Conservation (phyloP, 1,140 invertebrate species). For the Littorina saxatilis region DNA sequence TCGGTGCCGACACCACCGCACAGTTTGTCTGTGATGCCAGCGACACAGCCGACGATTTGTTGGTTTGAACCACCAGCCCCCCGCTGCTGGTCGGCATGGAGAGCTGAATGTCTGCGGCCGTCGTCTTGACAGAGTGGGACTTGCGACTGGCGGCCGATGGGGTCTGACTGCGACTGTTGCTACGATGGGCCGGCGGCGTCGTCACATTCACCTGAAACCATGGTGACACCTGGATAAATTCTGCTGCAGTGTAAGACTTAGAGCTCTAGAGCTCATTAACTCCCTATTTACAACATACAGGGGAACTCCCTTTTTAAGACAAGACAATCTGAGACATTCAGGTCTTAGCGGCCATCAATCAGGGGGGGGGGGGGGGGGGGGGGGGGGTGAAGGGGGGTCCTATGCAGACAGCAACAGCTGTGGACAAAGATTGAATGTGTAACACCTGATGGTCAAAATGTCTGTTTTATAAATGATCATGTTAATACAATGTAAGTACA, state of each 20-base stretch:
- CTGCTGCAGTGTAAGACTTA: no score
- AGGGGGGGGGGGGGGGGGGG: no score
- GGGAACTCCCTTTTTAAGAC: no score
- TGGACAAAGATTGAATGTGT: background rate
- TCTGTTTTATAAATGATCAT: no score
- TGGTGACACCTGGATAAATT: background rate
- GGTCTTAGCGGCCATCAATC: no score
- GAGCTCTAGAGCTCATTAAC: no score
- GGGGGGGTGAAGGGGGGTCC: background rate
- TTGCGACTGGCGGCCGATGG: background rate
- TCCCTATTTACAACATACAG: no score
- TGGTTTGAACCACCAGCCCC: conserved; percentile 1
- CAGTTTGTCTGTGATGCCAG: background rate
- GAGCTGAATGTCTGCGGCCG: background rate
- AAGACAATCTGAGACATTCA: no score
- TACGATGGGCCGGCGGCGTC: background rate
- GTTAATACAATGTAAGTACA: no score
- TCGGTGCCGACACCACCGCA: background rate
- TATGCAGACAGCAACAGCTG: background rate
- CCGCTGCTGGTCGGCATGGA: background rate
- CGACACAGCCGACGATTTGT: background rate
- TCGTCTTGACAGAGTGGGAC: background rate
- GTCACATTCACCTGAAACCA: background rate
- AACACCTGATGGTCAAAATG: no score
- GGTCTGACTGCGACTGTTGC: background rate